phyloP scores from a whole-genome alignment of 1,140 invertebrate genomes.

The Trigoniulus corallinus region DNA sequence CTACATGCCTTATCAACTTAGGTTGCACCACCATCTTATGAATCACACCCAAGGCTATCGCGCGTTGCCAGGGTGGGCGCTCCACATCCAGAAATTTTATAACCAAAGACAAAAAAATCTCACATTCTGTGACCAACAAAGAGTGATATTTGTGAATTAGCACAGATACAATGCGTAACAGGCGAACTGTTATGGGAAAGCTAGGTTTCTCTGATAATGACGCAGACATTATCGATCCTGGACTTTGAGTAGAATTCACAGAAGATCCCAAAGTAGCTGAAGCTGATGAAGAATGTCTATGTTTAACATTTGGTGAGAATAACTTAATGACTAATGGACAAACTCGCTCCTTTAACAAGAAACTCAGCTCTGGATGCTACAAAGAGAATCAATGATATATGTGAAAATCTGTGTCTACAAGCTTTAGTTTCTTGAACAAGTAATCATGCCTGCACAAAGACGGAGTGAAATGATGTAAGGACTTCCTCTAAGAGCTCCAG shows the following conservation, averaged over 20 bases:
- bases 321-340: conserved; percentile 94
- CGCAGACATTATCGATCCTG: conserved; percentile 32
- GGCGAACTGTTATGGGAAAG: conserved; percentile 90
- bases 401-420: no score
- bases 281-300: conserved; percentile 35
- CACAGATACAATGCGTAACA: conserved; percentile 80
- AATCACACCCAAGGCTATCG: conserved; percentile 83
- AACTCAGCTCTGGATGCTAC: conserved; percentile 84
- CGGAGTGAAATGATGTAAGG: conserved; percentile 70
- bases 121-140: conserved; percentile 89
- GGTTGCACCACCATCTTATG: conserved; percentile 85
- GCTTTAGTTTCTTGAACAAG: no score
- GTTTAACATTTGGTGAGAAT: conserved; percentile 92
- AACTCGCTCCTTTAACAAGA: conserved; percentile 87
- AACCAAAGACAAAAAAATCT: conserved; percentile 92
- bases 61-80: conserved; percentile 88
- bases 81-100: conserved; percentile 95
- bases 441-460: conserved; percentile 76
- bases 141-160: conserved; percentile 87
- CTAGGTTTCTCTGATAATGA: conserved; percentile 73
- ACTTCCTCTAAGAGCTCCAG: conserved; percentile 88
- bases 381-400: no score
- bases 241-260: no score
- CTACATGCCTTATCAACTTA: conserved; percentile 31
- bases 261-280: conserved; percentile 17